Percentiles rank a stretch among this genome's conserved stretches.
These are phyloP conservation scores for Cerceris rybyensis DNA, from an alignment of 2,888 invertebrate genomes.

Conservation along the genomic window DNA sequence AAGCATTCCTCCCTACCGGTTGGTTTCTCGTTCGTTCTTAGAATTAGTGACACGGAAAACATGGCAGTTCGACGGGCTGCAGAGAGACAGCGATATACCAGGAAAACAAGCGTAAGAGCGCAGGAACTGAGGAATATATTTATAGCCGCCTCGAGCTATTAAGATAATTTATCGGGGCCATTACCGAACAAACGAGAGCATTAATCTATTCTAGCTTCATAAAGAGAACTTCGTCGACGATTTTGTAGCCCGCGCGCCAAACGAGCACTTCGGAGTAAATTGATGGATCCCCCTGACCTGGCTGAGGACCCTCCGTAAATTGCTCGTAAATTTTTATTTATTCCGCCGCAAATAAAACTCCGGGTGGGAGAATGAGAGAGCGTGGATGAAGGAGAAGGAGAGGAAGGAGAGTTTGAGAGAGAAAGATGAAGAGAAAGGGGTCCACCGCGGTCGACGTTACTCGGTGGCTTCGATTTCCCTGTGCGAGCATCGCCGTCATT, in stretches of 20 bases:
- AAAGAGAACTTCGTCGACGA: slow-evolving; percentile 81
- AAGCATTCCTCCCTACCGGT: slow-evolving; percentile 5
- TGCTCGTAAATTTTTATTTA: slow-evolving; percentile 78
- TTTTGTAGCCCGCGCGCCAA: slow-evolving; percentile 80
- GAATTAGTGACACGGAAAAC: slow-evolving; percentile 70
- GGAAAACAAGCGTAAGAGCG: slow-evolving; percentile 74
- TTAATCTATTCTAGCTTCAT: slow-evolving; percentile 82
- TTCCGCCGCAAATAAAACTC: slow-evolving; percentile 72
- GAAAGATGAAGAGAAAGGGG: slow-evolving; percentile 5
- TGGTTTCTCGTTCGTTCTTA: slow-evolving; percentile 35
- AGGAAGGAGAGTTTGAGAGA: slow-evolving; percentile 15
- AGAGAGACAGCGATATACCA: slow-evolving; percentile 67
- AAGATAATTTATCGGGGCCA: slow-evolving; percentile 81
- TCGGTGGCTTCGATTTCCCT: slow-evolving; percentile 41
- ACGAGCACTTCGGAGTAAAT: slow-evolving; percentile 80
- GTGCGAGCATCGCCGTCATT: slow-evolving; percentile 42
- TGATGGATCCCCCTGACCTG: slow-evolving; percentile 75
- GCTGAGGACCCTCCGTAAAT: slow-evolving; percentile 74
- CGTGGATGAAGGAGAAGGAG: background rate
- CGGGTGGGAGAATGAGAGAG: slow-evolving; percentile 7
- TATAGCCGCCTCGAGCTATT: slow-evolving; percentile 79
- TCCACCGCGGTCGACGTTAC: slow-evolving; percentile 5
- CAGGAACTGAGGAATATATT: slow-evolving; percentile 78
- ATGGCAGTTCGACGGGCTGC: slow-evolving; percentile 63
- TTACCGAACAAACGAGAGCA: slow-evolving; percentile 81